Evolutionary conservation across 1,140 invertebrate genomes (phyloP).

Genomic region (Kradibia gibbosae): DNA sequence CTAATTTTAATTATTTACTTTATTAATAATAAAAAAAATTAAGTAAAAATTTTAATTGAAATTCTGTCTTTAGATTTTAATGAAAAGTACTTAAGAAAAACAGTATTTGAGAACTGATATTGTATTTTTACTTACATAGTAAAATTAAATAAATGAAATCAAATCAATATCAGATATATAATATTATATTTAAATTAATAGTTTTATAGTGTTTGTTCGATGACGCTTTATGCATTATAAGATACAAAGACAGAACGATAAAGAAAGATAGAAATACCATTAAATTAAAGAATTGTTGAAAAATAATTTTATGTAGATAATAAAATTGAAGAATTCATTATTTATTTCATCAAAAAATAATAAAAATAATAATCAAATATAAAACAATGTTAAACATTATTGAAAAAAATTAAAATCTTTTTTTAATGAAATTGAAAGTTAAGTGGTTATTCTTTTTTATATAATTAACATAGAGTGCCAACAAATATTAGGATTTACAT

Average conservation of each 20-base stretch:
- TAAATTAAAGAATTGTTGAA: neutral
- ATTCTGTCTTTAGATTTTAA: neutral
- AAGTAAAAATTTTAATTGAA: too few species aligned
- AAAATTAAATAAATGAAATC: neutral
- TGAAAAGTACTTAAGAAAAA: neutral
- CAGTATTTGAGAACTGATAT: too few species aligned
- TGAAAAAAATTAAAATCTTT: slow-evolving; percentile 6
- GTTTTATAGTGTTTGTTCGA: too few species aligned
- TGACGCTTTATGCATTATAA: too few species aligned
- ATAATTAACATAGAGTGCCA: slow-evolving; percentile 8
- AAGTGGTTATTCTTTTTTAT: slow-evolving; percentile 37
- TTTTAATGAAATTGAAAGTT: slow-evolving; percentile 21
- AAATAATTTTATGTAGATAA: neutral
- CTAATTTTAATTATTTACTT: too few species aligned
- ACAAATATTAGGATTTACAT: neutral
- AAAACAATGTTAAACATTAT: neutral
- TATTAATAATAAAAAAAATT: neutral
- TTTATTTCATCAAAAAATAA: neutral
- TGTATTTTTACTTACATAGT: neutral
- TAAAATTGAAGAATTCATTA: neutral
- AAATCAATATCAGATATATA: neutral
- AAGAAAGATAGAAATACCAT: neutral
- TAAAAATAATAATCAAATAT: neutral
- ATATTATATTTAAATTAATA: too few species aligned
- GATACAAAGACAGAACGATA: too few species aligned